Evolutionary conservation across 2,888 invertebrate genomes (phyloP).

Genomic region (Sylvicola cinctus): DNA sequence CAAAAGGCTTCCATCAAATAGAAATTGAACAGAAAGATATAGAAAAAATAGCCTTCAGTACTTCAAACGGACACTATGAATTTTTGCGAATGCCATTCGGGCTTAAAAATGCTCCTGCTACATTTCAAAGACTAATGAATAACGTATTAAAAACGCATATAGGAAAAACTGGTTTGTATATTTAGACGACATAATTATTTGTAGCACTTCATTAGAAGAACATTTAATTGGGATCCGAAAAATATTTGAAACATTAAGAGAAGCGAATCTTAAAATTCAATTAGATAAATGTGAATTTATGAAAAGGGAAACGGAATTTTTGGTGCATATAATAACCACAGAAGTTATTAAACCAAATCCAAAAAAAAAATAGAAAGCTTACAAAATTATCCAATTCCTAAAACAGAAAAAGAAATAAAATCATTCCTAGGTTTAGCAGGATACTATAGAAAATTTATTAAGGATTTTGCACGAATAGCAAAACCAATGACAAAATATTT

Average conservation of each 20-base stretch:
- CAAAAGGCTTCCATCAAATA: conserved; percentile 9
- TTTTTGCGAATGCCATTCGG: conserved; percentile 6
- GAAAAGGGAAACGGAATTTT: too few relatives aligned
- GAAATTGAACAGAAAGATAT: conserved; percentile 4
- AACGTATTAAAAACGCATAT: too few relatives aligned
- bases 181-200: too few relatives aligned
- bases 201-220: too few relatives aligned
- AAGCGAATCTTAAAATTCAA: too few relatives aligned
- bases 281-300: too few relatives aligned
- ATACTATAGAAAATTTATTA: conserved; percentile 7
- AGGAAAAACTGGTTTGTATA: too few relatives aligned
- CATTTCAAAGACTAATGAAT: conserved; percentile 8
- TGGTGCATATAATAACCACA: too few relatives aligned
- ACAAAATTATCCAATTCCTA: conserved; percentile 3
- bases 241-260: too few relatives aligned
- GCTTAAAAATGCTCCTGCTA: conserved; percentile 7
- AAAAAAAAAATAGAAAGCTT: conserved; percentile 3
- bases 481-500: conserved; percentile 8
- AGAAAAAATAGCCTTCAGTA: conserved; percentile 9
- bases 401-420: conserved; percentile 4
- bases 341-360: too few relatives aligned
- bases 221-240: too few relatives aligned
- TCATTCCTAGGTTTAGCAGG: conserved; percentile 3
- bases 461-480: conserved; percentile 6
- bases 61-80: conserved; percentile 6